These are phyloP conservation scores for Eucidaris tribuloides DNA, from an alignment of 35 echinoderm and acorn worm species.

Conservation along the genomic window DNA sequence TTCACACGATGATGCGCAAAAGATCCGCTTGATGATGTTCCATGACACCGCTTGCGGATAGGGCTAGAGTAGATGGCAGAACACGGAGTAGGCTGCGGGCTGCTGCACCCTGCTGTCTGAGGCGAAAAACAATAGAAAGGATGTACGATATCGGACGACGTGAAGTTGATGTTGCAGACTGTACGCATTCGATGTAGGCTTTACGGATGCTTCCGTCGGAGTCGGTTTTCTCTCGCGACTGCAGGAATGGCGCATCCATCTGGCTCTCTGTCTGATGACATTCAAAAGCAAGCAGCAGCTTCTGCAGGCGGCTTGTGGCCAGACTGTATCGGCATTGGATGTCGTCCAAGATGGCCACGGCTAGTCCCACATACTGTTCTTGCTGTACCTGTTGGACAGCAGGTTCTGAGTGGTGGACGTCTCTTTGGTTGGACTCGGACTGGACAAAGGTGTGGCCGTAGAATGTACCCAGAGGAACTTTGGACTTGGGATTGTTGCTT, in stretches of 20 bases:
- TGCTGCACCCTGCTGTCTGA: no score
- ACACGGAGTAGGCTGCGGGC: no score
- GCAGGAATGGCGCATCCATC: background rate
- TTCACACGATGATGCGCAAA: no score
- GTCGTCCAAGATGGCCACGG: constrained; percentile 78
- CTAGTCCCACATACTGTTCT: constrained; percentile 72
- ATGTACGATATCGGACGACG: no score
- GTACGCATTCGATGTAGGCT: constrained; percentile 36
- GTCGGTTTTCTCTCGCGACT: constrained; percentile 11
- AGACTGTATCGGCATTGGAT: constrained; percentile 91
- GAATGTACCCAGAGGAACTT: constrained; percentile 90
- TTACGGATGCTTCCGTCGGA: constrained; percentile 38
- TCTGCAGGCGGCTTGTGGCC: constrained; percentile 73
- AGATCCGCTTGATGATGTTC: no score
- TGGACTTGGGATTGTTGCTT: constrained; percentile 84
- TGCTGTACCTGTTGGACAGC: constrained; percentile 21
- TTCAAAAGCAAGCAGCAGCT: constrained; percentile 28
- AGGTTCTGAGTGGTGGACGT: constrained; percentile 18
- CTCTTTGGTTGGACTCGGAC: constrained; percentile 13
- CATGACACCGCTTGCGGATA: no score
- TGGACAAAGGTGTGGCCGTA: constrained; percentile 80
- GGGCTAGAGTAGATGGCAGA: no score
- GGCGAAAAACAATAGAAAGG: no score
- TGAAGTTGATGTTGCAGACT: no score
- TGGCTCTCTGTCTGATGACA: constrained; percentile 2